Conservation (phyloP, 2,113 vertebrate genomes). For the Chionomys nivalis region DNA sequence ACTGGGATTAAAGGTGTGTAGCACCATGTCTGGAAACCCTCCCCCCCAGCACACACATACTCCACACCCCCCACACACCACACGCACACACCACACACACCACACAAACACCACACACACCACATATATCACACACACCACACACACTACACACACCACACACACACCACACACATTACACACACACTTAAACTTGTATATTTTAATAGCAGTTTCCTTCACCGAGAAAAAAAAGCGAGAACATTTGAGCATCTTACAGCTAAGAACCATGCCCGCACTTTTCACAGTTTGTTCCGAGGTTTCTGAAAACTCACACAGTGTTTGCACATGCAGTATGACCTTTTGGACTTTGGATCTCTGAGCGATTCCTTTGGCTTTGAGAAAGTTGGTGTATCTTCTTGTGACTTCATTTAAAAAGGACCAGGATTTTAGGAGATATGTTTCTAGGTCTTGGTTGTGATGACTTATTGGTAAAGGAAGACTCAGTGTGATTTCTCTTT, state of each 20-base stretch:
- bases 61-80: too few species aligned
- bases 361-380: neutral
- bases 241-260: neutral
- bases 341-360: slow-evolving; percentile 11
- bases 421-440: slow-evolving; percentile 7
- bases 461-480: neutral
- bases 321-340: neutral
- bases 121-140: too few species aligned
- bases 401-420: neutral
- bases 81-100: too few species aligned
- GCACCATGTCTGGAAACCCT: neutral
- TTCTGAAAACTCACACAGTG: neutral
- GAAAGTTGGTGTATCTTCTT: neutral
- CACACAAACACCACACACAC: too few species aligned
- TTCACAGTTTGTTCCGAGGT: neutral
- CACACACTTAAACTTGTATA: neutral
- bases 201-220: slow-evolving; percentile 10
- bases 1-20: neutral
- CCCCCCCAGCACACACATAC: too few species aligned
- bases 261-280: neutral
- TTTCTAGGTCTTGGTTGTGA: neutral
- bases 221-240: neutral
- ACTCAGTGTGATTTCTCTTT: neutral
- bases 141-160: too few species aligned
- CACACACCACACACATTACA: too few species aligned